These are phyloP conservation scores for Indri indri DNA, from an alignment of 2,113 vertebrate species.

Conservation along the genomic window DNA sequence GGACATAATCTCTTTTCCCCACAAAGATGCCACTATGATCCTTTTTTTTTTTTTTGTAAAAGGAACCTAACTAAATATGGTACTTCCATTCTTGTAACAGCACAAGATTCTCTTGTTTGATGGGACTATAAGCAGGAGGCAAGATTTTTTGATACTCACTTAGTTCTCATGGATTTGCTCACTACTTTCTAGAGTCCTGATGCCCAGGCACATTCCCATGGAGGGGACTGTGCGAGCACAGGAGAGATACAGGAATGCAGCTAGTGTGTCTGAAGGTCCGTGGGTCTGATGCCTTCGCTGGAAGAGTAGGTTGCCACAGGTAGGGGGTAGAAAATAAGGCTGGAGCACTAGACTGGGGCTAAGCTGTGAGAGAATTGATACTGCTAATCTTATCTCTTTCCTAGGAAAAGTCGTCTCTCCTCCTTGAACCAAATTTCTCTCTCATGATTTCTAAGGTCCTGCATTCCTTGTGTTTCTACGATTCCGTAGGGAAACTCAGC, in stretches of 20 bases:
- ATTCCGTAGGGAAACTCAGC: neutral
- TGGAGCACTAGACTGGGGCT: neutral
- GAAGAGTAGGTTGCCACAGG: neutral
- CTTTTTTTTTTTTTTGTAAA: neutral
- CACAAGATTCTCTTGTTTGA: neutral
- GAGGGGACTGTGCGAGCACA: neutral
- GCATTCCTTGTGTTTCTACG: neutral
- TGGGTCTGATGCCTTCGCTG: neutral
- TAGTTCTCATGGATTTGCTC: neutral
- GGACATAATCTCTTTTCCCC: neutral
- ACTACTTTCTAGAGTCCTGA: neutral
- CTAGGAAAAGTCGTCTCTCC: neutral
- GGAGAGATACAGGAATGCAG: rapidly evolving
- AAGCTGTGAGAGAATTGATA: neutral
- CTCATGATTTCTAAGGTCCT: neutral
- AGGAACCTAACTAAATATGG: constrained; percentile 1
- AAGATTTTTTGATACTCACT: neutral
- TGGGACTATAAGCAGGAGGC: neutral
- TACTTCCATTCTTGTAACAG: constrained; percentile 1
- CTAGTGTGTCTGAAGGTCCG: rapidly evolving
- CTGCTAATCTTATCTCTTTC: neutral
- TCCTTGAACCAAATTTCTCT: neutral
- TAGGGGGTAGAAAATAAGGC: neutral
- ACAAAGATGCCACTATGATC: neutral
- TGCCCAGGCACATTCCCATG: neutral